phyloP scores from a whole-genome alignment of 2,797 vertebrate species.

The Anguilla obscura region DNA sequence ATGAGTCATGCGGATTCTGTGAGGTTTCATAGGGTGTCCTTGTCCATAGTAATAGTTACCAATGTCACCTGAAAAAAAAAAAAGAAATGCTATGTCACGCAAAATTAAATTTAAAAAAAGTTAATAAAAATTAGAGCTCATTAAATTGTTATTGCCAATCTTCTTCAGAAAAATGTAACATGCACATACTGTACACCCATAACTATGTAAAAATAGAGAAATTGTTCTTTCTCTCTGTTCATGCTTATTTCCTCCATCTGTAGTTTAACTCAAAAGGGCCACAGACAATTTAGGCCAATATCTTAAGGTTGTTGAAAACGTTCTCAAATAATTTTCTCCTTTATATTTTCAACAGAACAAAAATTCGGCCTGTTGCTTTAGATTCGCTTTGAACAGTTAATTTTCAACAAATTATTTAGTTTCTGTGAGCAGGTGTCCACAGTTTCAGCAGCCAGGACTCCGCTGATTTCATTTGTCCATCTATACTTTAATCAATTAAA shows the following conservation, averaged over 20 bases:
- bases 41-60: conserved; percentile 94
- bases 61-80: conserved; percentile 78
- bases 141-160: no score
- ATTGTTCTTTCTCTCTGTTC: not conserved
- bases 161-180: not conserved
- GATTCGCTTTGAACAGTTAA: not conserved
- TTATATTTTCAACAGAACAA: not conserved
- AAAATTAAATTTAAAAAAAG: not conserved
- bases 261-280: not conserved
- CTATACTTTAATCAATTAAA: no score
- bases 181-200: not conserved
- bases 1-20: conserved; percentile 91
- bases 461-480: no score
- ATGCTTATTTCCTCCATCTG: not conserved
- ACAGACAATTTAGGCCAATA: not conserved
- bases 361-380: not conserved
- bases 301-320: no score
- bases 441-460: no score
- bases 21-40: conserved; percentile 94
- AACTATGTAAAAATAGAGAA: not conserved
- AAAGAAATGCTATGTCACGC: conserved; percentile 39
- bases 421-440: not conserved
- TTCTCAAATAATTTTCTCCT: not conserved
- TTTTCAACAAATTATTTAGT: not conserved
- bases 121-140: not conserved